These are phyloP conservation scores for Ennomos quercinarius DNA, from an alignment of 2,888 invertebrate genomes.

Conservation along the genomic window DNA sequence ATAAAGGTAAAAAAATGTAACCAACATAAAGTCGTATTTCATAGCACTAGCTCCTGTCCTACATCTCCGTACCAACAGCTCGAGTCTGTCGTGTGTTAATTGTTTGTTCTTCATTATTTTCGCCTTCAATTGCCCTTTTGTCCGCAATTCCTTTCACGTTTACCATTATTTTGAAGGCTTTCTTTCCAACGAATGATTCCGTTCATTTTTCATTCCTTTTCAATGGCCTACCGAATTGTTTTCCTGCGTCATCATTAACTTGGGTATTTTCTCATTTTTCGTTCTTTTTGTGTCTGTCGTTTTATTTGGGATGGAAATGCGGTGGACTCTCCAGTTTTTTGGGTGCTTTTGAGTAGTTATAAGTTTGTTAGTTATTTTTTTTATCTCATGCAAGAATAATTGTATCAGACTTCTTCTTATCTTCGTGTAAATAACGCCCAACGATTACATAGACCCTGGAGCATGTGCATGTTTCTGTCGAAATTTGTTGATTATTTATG, in stretches of 20 bases:
- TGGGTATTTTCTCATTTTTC: slow-evolving; percentile 44
- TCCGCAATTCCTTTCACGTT: slow-evolving; percentile 73
- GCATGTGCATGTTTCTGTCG: too few relatives aligned
- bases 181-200: slow-evolving; percentile 73
- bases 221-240: slow-evolving; percentile 73
- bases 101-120: slow-evolving; percentile 84
- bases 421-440: too few relatives aligned
- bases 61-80: slow-evolving; percentile 37
- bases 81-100: slow-evolving; percentile 76
- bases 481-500: too few relatives aligned
- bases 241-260: slow-evolving; percentile 81
- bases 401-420: neutral
- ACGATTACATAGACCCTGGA: too few relatives aligned
- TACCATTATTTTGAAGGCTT: slow-evolving; percentile 76
- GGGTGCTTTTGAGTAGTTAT: slow-evolving; percentile 21
- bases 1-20: too few relatives aligned
- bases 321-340: slow-evolving; percentile 17
- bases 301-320: slow-evolving; percentile 31
- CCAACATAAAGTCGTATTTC: neutral
- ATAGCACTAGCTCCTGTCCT: slow-evolving; percentile 40
- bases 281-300: slow-evolving; percentile 25
- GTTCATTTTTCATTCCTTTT: slow-evolving; percentile 77
- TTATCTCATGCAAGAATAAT: neutral
- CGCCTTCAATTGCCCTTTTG: slow-evolving; percentile 85
- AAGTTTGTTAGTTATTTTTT: slow-evolving; percentile 5